Conservation (phyloP, 2,113 vertebrate species). For the Galbula dea region DNA sequence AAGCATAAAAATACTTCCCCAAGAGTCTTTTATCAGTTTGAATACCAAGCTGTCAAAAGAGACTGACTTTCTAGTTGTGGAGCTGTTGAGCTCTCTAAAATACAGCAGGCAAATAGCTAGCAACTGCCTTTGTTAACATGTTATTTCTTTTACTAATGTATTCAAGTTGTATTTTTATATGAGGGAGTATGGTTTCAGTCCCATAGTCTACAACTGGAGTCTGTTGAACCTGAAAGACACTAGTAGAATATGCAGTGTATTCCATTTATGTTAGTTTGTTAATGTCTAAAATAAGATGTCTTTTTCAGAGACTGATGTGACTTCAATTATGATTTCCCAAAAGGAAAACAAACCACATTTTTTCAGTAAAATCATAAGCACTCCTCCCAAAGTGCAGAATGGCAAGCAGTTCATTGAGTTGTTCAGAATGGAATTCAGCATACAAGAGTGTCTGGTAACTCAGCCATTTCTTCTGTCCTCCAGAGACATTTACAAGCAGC, state of each 20-base stretch:
- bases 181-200: not conserved
- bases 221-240: not conserved
- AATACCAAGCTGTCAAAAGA: not conserved
- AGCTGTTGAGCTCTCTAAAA: not conserved
- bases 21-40: not conserved
- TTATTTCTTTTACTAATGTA: not conserved
- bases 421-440: slow-evolving; percentile 45
- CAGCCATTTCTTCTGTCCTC: slow-evolving; percentile 16
- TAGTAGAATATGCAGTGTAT: not conserved
- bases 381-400: slow-evolving; percentile 38
- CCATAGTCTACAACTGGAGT: not conserved
- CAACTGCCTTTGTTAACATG: not conserved
- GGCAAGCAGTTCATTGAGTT: slow-evolving; percentile 32
- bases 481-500: slow-evolving; percentile 35
- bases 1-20: not conserved
- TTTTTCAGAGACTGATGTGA: slow-evolving; percentile 18
- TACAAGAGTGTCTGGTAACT: slow-evolving; percentile 5
- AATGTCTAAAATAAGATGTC: not conserved
- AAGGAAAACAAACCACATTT: slow-evolving; percentile 44
- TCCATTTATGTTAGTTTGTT: not conserved
- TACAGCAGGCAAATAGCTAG: not conserved
- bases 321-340: slow-evolving; percentile 21
- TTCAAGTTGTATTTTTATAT: not conserved
- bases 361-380: slow-evolving; percentile 39
- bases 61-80: not conserved